Base-by-base conservation (phyloP, 1,140 invertebrate species). In the Catajapyx aquilonaris region DNA sequence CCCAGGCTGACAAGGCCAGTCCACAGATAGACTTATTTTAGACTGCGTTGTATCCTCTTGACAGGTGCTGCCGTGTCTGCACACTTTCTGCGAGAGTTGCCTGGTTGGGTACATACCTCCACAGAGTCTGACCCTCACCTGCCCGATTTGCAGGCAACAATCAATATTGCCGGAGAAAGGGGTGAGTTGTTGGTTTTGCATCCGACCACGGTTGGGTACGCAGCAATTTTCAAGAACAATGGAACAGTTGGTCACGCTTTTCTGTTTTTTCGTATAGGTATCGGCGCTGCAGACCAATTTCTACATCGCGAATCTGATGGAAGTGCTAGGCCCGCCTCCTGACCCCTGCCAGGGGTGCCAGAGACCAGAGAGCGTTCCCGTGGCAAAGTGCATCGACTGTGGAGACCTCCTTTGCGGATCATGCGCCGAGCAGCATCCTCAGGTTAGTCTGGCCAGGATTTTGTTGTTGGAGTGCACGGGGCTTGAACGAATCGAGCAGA, bases 121-220 rank as follows among this genome's bases (percentile, higher is more conserved):
- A 7, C 53, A 60, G 43, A 56, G 54, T 39, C 52, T 68, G 7
- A 64, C 64, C 3, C 52, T 66, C 10, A 62, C 61, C 11, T 68
- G 65, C 47, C 65, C 65, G 2, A 52, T 62, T n/a, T 68, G 65
- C 44, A 46, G 59, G 10, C 62, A 66, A 39, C 64, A 66, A 42
- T 65, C 61, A 31, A 66, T 68, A 28, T 47, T 68, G 17, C 64
- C 64, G 4, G 50, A 61, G 37, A 54, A 61, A 43, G 65, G 65
- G 38, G 64, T 55, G 43, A 45, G 50, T 43, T 22, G 25, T 16
- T 37, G n/a, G n/a, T 7, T 22, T 17, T 32, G 20, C 23, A 41
- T 37, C 13, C 32, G n/a, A n/a, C n/a, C n/a, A n/a, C n/a, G n/a
- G 5, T 23, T 20, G 13, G 4, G 15, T 42, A 10, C 18, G 30